Conservation (phyloP, 30 jellyfish, hydroid and myxozoan species). For the Catostylus mosaicus region DNA sequence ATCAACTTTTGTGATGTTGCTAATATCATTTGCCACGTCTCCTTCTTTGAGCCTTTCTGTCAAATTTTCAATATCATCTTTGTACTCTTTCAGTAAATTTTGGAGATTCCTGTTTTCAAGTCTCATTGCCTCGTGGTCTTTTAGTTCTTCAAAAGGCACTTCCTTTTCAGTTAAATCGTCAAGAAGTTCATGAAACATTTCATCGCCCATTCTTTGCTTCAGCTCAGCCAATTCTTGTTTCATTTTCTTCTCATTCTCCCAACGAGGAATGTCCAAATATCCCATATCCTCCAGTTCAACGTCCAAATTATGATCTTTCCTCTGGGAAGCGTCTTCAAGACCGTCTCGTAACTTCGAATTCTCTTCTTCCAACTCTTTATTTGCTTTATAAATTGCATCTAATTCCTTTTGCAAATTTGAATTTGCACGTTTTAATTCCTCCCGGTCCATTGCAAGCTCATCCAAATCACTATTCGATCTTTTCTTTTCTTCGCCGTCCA, state of each 20-base stretch:
- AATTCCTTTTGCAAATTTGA: slow-evolving; percentile 16
- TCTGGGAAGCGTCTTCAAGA: neutral
- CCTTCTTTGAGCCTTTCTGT: slow-evolving; percentile 7
- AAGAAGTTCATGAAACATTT: neutral
- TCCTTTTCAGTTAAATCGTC: neutral
- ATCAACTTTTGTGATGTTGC: slow-evolving; percentile 7
- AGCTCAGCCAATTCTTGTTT: slow-evolving; percentile 4
- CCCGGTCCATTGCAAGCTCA: neutral
- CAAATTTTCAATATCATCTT: slow-evolving; percentile 2
- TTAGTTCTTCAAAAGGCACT: slow-evolving; percentile 5
- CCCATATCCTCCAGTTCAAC: neutral
- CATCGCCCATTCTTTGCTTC: slow-evolving; percentile 39
- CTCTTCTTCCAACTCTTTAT: slow-evolving; percentile 9
- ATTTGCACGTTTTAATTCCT: neutral
- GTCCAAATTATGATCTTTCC: neutral
- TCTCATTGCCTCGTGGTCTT: slow-evolving; percentile 2
- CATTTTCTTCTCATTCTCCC: slow-evolving; percentile 44
- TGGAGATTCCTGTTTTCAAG: slow-evolving; percentile 33
- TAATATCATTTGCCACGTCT: slow-evolving; percentile 33
- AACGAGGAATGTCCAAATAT: slow-evolving; percentile 38
- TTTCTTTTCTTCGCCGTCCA: neutral
- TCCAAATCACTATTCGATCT: neutral
- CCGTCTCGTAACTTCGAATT: neutral
- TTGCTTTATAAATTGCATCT: slow-evolving; percentile 10
- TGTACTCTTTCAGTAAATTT: slow-evolving; percentile 14